phyloP scores from a whole-genome alignment of 2,113 vertebrate genomes.

The Aptenodytes forsteri region DNA sequence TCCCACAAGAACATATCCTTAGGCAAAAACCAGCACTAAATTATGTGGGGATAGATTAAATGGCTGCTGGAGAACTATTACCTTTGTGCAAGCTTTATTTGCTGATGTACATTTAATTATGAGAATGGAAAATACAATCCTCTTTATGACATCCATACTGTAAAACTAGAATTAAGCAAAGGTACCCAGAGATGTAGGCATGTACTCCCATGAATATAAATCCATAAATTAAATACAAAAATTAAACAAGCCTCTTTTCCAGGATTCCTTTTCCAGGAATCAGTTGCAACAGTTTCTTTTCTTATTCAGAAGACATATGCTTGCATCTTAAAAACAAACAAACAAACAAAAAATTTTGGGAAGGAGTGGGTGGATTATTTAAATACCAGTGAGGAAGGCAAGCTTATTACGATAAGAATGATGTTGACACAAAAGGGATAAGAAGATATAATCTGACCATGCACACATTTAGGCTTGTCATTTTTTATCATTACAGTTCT shows the following conservation, averaged over 20 bases:
- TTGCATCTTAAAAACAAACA: neutral
- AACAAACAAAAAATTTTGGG: neutral
- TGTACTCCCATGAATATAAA: neutral
- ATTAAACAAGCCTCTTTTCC: neutral
- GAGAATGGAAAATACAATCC: neutral
- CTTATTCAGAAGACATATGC: neutral
- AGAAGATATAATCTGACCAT: neutral
- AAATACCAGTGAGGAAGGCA: neutral
- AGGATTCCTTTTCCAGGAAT: neutral
- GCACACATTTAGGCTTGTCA: neutral
- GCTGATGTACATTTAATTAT: neutral
- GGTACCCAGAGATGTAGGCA: neutral
- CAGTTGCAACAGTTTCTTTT: neutral
- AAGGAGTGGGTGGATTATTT: neutral
- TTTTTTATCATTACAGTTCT: neutral
- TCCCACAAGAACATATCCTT: neutral
- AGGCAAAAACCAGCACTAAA: neutral
- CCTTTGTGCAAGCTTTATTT: neutral
- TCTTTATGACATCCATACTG: neutral
- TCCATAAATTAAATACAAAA: neutral
- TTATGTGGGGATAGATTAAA: neutral
- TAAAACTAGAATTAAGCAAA: neutral
- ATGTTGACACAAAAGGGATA: neutral
- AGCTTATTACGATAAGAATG: slow-evolving; percentile 15
- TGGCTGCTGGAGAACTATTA: neutral